Base-by-base conservation (phyloP, 2,888 invertebrate genomes). In the Cheilosia vernalis region DNA sequence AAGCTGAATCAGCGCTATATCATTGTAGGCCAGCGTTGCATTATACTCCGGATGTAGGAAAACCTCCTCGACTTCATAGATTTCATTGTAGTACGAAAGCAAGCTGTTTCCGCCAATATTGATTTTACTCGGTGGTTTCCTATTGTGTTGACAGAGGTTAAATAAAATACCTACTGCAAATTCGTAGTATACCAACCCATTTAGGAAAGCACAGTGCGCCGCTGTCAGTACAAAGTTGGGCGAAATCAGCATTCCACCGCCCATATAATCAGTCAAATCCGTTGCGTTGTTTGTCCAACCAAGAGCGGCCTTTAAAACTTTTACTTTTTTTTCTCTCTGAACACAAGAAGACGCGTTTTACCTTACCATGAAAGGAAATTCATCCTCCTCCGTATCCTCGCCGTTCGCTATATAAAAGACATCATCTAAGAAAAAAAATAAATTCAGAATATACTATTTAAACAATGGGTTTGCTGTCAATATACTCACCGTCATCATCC, bases 1-100 rank as follows among this genome's bases (percentile, higher is more conserved):
- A 6, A 85, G 49, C 19, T 66, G 51, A 7, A 85, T n/a, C 1
- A 85, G 49, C 21, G 84, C 79, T 42, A 85, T 85, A 17, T 85
- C 84, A 24, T 80, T 37, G 19, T 85, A 85, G 1, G 69, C 66
- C 44, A 55, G 66, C 1, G 15, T 60, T 15, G 10, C 37, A 3
- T 56, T 47, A 10, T 77, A 85, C 10, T 66, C 74, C 1, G 85
- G 85, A 37, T 85, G 44, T 9, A 77, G 10, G 15, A 60, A 67
- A 33, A 53, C 15, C 1, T 60, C 30, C 5, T 44, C 17, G 1
- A 67, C 33, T 4, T 53, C 49, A 33, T 47, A 40, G 6, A 17
- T 2, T 55, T 77, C 77, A 19, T 77, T 77, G 13, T 10, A 9
- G 30, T 30, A 30, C 2, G 27, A 19, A 4, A 40, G 10, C 3